phyloP scores from a whole-genome alignment of 2,113 vertebrate genomes.

The Pseudorasbora parva region DNA sequence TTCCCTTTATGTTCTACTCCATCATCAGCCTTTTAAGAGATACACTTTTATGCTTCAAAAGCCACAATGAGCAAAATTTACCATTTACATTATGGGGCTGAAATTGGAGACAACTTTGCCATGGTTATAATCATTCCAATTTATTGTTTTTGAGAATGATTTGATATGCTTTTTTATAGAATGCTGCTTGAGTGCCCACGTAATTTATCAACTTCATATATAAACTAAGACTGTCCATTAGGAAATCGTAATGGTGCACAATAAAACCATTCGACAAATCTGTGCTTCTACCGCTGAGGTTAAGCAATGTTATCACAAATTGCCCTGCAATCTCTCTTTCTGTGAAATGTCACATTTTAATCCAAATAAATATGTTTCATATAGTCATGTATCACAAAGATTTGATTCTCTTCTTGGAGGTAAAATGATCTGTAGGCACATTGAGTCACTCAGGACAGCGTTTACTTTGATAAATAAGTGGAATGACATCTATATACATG shows the following conservation, averaged over 20 bases:
- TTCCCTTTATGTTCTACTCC: slow-evolving; percentile 64
- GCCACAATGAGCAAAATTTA: slow-evolving; percentile 7
- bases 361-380: slow-evolving; percentile 47
- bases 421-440: background rate
- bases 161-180: slow-evolving; percentile 47
- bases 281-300: slow-evolving; percentile 15
- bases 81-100: background rate
- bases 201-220: slow-evolving; percentile 10
- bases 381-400: slow-evolving; percentile 22
- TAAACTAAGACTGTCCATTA: slow-evolving; percentile 29
- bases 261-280: slow-evolving; percentile 26
- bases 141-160: slow-evolving; percentile 49
- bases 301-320: slow-evolving; percentile 14
- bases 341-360: slow-evolving; percentile 40
- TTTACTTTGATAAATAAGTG: background rate
- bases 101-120: slow-evolving; percentile 17
- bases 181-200: slow-evolving; percentile 41
- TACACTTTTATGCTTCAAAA: background rate
- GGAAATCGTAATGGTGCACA: slow-evolving; percentile 36
- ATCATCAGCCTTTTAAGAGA: slow-evolving; percentile 17
- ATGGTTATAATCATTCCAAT: slow-evolving; percentile 43
- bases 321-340: slow-evolving; percentile 37
- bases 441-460: slow-evolving; percentile 1
- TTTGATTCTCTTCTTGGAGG: slow-evolving; percentile 6
- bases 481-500: background rate